Percentiles rank a stretch among this genome's conserved stretches.
Evolutionary conservation across 2,888 invertebrate species (phyloP).

Genomic region (Ceratothoa steindachneri): DNA sequence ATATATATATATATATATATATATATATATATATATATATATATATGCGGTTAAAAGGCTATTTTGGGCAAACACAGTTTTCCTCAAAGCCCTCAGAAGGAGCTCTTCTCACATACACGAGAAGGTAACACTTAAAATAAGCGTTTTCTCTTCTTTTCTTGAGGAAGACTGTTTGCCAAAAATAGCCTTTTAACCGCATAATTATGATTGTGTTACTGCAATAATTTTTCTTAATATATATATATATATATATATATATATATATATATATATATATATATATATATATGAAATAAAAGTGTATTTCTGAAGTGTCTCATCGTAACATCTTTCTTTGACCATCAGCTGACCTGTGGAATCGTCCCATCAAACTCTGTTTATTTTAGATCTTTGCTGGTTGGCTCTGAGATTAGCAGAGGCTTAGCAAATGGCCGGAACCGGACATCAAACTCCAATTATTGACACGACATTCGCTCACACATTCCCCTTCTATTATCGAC

Average conservation of each 20-base stretch:
- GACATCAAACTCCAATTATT: slow-evolving; percentile 12
- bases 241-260: slow-evolving; percentile 15
- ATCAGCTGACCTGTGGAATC: slow-evolving; percentile 10
- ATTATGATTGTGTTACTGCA: no score
- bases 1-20: background rate
- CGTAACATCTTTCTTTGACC: slow-evolving; percentile 11
- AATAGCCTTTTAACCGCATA: no score
- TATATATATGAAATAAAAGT: background rate
- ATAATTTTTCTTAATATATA: no score
- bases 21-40: background rate
- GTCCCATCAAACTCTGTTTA: slow-evolving; percentile 11
- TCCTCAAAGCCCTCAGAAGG: no score
- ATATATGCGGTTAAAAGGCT: no score
- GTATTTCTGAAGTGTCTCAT: background rate
- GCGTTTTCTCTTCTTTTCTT: no score
- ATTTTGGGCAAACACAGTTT: no score
- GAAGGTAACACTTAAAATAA: no score
- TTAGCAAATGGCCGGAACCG: background rate
- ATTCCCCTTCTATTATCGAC: background rate
- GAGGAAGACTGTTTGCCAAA: no score
- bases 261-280: background rate
- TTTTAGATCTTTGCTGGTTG: slow-evolving; percentile 13
- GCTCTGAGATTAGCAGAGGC: slow-evolving; percentile 5
- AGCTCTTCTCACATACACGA: no score
- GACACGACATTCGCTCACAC: background rate